phyloP scores from a whole-genome alignment of 2,113 vertebrate species.

The Hippolais icterina region DNA sequence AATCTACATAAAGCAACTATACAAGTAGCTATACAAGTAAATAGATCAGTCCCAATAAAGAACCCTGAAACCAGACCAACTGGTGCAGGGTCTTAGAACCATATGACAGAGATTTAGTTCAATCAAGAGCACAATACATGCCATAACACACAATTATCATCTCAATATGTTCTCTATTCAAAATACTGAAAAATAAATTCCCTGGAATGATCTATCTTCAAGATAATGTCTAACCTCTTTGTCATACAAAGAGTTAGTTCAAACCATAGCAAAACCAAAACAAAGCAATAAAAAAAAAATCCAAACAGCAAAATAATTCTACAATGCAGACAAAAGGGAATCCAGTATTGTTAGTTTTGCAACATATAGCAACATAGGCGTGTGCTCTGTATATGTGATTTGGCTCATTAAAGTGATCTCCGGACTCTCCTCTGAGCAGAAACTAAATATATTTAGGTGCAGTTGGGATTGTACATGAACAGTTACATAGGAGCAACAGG shows the following conservation, averaged over 20 bases:
- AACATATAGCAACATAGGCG: neutral
- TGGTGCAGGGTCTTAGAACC: neutral
- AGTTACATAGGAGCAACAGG: neutral
- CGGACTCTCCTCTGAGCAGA: neutral
- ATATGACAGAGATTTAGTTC: neutral
- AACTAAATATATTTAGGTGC: neutral
- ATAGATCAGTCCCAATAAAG: neutral
- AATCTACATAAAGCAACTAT: neutral
- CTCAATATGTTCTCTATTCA: neutral
- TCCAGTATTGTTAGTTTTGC: neutral
- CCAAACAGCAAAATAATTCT: neutral
- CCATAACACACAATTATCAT: neutral
- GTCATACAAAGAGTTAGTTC: neutral
- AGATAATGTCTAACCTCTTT: neutral
- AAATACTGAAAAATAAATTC: neutral
- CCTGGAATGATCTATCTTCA: neutral
- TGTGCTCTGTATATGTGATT: neutral
- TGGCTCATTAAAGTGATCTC: neutral
- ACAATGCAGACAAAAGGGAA: neutral
- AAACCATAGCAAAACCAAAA: neutral
- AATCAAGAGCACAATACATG: neutral
- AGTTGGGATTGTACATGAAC: neutral
- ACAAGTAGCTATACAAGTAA: neutral
- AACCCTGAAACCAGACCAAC: neutral
- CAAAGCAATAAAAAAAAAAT: neutral